Percentiles rank a stretch among this genome's conserved stretches.
These are phyloP conservation scores for Bungarus multicinctus DNA, from an alignment of 2,113 vertebrate species.

Conservation along the genomic window DNA sequence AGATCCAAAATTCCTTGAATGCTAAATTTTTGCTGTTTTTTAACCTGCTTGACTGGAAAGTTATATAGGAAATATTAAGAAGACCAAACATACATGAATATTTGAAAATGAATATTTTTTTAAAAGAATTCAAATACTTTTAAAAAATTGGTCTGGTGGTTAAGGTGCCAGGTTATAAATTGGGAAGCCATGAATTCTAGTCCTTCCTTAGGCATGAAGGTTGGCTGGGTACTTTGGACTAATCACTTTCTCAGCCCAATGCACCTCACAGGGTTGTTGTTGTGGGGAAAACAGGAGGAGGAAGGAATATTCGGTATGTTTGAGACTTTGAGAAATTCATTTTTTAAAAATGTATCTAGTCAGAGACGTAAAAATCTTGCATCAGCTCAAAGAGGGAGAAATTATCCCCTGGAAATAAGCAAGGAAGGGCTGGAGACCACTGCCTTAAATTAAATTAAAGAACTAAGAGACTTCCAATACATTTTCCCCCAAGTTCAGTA, in stretches of 20 bases:
- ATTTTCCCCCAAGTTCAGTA: neutral
- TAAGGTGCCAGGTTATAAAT: neutral
- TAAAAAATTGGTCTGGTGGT: neutral
- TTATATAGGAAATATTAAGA: neutral
- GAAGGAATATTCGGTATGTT: neutral
- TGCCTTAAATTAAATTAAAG: neutral
- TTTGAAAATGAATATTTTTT: neutral
- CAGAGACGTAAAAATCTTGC: neutral
- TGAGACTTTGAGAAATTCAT: neutral
- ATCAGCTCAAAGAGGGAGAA: neutral
- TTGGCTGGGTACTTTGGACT: neutral
- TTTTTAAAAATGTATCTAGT: neutral
- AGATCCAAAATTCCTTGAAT: neutral
- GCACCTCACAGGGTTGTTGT: neutral
- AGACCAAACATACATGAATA: neutral
- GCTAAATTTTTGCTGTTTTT: neutral
- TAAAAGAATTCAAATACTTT: neutral
- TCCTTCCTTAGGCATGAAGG: neutral
- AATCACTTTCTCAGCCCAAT: neutral
- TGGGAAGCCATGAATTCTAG: neutral
- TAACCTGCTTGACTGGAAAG: neutral
- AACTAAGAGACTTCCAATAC: neutral
- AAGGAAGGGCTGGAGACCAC: neutral
- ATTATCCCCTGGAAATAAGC: neutral
- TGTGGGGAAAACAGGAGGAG: neutral